Conservation (phyloP, 2,797 vertebrate genomes). For the Acanthurus tractus region DNA sequence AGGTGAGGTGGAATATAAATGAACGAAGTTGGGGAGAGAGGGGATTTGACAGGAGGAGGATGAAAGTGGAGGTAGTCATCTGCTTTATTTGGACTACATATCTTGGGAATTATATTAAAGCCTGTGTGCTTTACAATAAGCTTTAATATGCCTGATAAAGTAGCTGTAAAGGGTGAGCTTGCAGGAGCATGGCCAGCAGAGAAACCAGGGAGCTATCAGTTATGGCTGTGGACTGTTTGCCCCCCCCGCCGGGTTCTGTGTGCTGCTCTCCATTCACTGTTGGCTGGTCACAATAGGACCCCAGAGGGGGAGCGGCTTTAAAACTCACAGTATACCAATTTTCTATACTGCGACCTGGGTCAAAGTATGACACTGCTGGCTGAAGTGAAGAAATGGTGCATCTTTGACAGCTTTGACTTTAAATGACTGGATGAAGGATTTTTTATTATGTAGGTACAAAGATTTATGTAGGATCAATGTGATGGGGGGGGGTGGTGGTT, state of each 20-base stretch:
- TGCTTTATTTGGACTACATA: conserved; percentile 50
- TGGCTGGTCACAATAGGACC: conserved; percentile 54
- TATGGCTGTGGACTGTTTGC: conserved; percentile 50
- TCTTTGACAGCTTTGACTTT: too few species aligned
- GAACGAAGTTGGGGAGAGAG: conserved; percentile 46
- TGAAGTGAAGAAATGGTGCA: conserved; percentile 25
- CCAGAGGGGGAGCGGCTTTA: conserved; percentile 44
- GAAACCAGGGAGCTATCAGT: conserved; percentile 54
- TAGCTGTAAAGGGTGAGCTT: conserved; percentile 56
- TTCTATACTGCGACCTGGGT: conserved; percentile 16
- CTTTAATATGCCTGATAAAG: conserved; percentile 41
- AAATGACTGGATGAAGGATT: neutral
- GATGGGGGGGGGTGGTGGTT: too few species aligned
- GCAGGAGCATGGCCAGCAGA: conserved; percentile 32
- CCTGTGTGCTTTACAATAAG: conserved; percentile 50
- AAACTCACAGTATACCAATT: conserved; percentile 49
- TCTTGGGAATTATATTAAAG: conserved; percentile 53
- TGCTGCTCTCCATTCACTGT: conserved; percentile 59
- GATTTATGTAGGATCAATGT: neutral
- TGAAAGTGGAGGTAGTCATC: conserved; percentile 34
- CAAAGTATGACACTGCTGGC: conserved; percentile 14
- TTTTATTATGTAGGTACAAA: neutral
- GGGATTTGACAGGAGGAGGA: conserved; percentile 39
- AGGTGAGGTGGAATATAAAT: conserved; percentile 47
- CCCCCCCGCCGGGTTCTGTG: conserved; percentile 40